Evolutionary conservation across 1,140 invertebrate genomes (phyloP).

Genomic region (Chironomus tepperi): DNA sequence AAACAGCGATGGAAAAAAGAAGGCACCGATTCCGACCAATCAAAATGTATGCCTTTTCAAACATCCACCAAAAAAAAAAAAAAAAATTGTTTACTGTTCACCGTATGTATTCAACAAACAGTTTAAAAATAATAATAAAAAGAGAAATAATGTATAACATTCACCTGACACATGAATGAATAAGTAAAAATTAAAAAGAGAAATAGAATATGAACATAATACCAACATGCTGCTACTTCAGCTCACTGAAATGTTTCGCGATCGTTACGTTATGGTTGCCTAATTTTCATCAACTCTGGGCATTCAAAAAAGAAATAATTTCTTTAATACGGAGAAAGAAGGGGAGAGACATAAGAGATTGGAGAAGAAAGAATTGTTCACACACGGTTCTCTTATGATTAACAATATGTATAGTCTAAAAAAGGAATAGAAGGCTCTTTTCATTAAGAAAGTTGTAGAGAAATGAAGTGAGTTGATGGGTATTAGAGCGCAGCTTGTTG

Average conservation of each 20-base stretch:
- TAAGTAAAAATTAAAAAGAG: neutral
- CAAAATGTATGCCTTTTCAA: neutral
- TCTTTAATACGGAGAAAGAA: too few relatives aligned
- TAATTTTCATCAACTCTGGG: neutral
- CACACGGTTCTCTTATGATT: neutral
- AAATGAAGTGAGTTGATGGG: too few relatives aligned
- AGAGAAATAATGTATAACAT: neutral
- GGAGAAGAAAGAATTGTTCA: constrained; percentile 4
- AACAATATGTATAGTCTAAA: neutral
- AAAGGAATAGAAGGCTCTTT: too few relatives aligned
- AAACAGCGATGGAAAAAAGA: neutral
- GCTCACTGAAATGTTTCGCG: neutral
- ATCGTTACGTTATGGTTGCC: neutral
- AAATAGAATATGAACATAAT: neutral
- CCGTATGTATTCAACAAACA: neutral
- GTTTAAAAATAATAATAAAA: constrained; percentile 19
- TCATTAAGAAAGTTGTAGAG: too few relatives aligned
- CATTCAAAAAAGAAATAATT: neutral
- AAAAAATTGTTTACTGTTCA: neutral
- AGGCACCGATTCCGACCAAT: neutral
- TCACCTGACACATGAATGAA: constrained; percentile 22
- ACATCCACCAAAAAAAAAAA: neutral
- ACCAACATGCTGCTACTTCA: neutral
- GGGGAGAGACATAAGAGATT: too few relatives aligned
- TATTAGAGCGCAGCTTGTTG: too few relatives aligned